A percentile compares a stretch with the other conserved stretches of the same genome.
Conservation (phyloP, 2,888 invertebrate species). For the Nezara viridula region DNA sequence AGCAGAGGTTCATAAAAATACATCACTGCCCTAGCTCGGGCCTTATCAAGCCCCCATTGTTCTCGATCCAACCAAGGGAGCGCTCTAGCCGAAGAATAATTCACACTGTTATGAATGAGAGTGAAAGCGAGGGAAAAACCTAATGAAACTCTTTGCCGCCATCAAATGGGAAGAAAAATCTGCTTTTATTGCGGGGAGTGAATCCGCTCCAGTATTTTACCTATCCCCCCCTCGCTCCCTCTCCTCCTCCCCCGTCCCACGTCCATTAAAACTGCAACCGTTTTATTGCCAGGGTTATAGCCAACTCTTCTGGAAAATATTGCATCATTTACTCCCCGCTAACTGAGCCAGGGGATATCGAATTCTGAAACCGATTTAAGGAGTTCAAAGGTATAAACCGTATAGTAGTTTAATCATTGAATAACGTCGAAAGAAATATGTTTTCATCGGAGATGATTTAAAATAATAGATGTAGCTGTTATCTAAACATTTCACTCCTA, state of each 20-base stretch:
- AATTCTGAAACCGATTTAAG: not conserved
- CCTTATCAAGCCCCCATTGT: slow-evolving; percentile 37
- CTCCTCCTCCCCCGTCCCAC: not conserved
- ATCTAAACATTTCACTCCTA: too few relatives aligned
- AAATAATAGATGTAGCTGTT: too few relatives aligned
- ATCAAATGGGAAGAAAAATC: slow-evolving; percentile 31
- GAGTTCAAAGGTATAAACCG: not conserved
- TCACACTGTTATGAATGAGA: slow-evolving; percentile 48
- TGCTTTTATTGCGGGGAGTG: slow-evolving; percentile 43
- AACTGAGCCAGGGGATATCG: not conserved
- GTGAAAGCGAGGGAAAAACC: slow-evolving; percentile 29
- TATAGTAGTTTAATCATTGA: not conserved
- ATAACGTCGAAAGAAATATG: too few relatives aligned
- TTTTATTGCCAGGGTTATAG: slow-evolving; percentile 21
- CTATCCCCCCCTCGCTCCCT: not conserved
- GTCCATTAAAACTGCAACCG: slow-evolving; percentile 41
- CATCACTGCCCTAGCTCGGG: slow-evolving; percentile 6
- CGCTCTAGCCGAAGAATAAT: slow-evolving; percentile 5
- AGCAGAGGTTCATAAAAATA: slow-evolving; percentile 32
- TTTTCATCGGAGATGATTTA: too few relatives aligned
- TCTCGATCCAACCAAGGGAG: slow-evolving; percentile 2
- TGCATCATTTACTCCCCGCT: slow-evolving; percentile 7
- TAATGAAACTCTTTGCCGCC: slow-evolving; percentile 46
- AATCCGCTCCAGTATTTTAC: slow-evolving; percentile 43
- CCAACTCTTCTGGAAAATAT: slow-evolving; percentile 17